A percentile compares a stretch with the other conserved stretches of the same genome.
Evolutionary conservation across 2,797 vertebrate species (phyloP).

Genomic region (Manis crassicaudata): DNA sequence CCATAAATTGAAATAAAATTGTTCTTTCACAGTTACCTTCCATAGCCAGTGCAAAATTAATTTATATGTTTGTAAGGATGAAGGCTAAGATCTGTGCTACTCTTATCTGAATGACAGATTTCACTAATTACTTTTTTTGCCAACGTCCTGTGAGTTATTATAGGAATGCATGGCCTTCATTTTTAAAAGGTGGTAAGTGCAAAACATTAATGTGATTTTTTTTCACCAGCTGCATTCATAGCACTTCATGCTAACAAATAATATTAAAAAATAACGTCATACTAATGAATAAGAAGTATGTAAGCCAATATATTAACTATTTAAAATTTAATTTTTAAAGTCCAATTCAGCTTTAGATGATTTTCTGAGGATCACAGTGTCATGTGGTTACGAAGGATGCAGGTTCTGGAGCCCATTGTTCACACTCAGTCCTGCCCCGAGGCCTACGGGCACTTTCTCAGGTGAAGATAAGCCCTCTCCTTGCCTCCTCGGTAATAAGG

Average conservation of each 20-base stretch:
- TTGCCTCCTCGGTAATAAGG: neutral
- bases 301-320: neutral
- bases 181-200: neutral
- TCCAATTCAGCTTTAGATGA: neutral
- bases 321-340: neutral
- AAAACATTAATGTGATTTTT: neutral
- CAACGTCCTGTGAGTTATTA: neutral
- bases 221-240: too few species aligned
- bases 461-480: neutral
- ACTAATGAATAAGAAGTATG: neutral
- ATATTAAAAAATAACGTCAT: neutral
- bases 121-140: neutral
- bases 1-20: neutral
- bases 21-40: neutral
- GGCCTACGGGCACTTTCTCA: neutral
- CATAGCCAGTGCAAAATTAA: neutral
- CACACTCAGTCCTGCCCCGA: rapidly evolving
- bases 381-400: neutral
- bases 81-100: neutral
- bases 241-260: neutral
- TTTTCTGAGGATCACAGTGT: neutral
- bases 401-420: neutral
- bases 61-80: neutral
- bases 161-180: neutral
- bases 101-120: neutral